These are phyloP conservation scores for Hemaris fuciformis DNA, from an alignment of 2,888 invertebrate species.

Conservation along the genomic window DNA sequence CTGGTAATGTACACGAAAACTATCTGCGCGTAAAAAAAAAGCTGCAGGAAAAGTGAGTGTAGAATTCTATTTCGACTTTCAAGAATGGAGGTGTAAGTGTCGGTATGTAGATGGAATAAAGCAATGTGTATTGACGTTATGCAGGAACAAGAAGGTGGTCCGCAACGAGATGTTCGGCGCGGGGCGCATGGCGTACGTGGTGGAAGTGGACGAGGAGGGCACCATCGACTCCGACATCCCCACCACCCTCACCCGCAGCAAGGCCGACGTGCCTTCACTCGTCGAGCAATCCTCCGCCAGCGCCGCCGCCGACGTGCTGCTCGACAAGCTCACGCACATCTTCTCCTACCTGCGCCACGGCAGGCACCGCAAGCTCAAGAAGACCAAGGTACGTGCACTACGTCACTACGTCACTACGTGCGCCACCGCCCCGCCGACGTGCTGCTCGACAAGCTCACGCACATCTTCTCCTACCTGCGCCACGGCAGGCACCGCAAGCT, in stretches of 20 bases:
- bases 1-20: too few species aligned
- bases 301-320: constrained; percentile 90
- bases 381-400: constrained; percentile 84
- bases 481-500: too few species aligned
- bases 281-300: constrained; percentile 76
- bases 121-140: constrained; percentile 6
- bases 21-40: too few species aligned
- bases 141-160: constrained; percentile 86
- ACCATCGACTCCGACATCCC: constrained; percentile 91
- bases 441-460: too few species aligned
- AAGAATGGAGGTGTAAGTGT: too few species aligned
- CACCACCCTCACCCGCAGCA: constrained; percentile 95
- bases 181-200: constrained; percentile 98
- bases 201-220: constrained; percentile 94
- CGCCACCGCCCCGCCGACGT: too few species aligned
- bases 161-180: constrained; percentile 96
- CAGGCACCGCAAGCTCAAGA: constrained; percentile 88
- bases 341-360: constrained; percentile 95
- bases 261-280: constrained; percentile 92
- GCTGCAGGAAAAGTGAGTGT: too few species aligned
- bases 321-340: constrained; percentile 98
- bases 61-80: too few species aligned
- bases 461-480: too few species aligned
- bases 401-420: too few species aligned
- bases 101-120: too few species aligned